Conservation (phyloP, 2,888 invertebrate species). For the Drosophila quasianomalipes region DNA sequence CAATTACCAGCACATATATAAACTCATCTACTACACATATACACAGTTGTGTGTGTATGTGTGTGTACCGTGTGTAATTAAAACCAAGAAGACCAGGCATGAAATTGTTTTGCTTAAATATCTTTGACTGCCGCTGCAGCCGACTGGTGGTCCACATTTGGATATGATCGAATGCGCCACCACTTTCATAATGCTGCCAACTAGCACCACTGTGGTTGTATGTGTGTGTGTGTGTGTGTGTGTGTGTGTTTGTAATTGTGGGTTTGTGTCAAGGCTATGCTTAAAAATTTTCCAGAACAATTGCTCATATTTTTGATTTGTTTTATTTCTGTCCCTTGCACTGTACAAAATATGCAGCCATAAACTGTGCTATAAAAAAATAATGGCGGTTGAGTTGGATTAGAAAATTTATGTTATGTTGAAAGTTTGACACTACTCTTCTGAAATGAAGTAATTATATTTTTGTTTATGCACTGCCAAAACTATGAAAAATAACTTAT, state of each 20-base stretch:
- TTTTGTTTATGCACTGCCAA: background rate
- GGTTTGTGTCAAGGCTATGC: conserved; percentile 73
- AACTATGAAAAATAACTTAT: background rate
- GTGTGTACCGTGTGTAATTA: conserved; percentile 61
- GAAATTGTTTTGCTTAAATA: conserved; percentile 76
- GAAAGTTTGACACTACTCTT: background rate
- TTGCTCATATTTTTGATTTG: conserved; percentile 80
- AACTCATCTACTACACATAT: conserved; percentile 27
- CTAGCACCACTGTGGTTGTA: conserved; percentile 31
- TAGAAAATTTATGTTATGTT: background rate
- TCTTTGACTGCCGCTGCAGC: conserved; percentile 37
- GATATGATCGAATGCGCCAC: conserved; percentile 74
- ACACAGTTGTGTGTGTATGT: background rate
- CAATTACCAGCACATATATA: conserved; percentile 71
- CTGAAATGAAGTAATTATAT: background rate
- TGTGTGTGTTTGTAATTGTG: conserved; percentile 33
- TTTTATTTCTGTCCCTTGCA: conserved; percentile 46
- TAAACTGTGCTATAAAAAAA: conserved; percentile 23
- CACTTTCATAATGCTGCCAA: conserved; percentile 73
- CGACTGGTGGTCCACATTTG: conserved; percentile 69
- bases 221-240: conserved; percentile 37
- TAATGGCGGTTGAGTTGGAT: background rate
- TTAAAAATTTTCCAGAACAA: conserved; percentile 71
- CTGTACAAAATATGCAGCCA: conserved; percentile 27
- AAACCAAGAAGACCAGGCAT: conserved; percentile 66